These are phyloP conservation scores for Caenorhabditis sinica DNA, from an alignment of 2,888 invertebrate species.

Conservation along the genomic window DNA sequence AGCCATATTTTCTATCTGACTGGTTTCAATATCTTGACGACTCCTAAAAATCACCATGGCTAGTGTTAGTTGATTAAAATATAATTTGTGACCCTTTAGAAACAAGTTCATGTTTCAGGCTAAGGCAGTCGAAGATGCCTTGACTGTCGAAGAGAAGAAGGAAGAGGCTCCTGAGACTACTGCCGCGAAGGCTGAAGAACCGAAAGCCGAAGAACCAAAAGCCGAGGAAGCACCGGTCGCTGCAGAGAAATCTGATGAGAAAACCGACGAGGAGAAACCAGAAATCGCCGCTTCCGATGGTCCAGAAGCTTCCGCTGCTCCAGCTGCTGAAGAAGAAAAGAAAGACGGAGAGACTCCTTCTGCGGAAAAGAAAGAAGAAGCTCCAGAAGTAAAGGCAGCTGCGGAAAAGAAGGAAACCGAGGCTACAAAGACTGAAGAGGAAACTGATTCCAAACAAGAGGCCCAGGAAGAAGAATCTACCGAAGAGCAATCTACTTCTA, in stretches of 20 bases:
- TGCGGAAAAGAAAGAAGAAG: background rate
- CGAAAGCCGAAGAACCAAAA: background rate
- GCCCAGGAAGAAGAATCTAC: conserved; percentile 28
- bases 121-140: background rate
- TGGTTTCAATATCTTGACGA: too few species aligned
- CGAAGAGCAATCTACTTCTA: conserved; percentile 42
- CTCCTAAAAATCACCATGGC: too few species aligned
- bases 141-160: conserved; percentile 10
- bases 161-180: conserved; percentile 41
- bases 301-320: conserved; percentile 8
- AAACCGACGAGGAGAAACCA: conserved; percentile 32
- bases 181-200: background rate
- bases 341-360: background rate
- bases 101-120: too few species aligned
- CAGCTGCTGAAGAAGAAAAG: conserved; percentile 21
- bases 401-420: conserved; percentile 18
- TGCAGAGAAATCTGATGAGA: background rate
- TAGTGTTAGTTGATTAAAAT: too few species aligned
- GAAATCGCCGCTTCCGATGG: conserved; percentile 2
- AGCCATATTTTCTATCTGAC: too few species aligned
- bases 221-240: conserved; percentile 28
- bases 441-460: background rate
- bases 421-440: background rate
- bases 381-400: conserved; percentile 8
- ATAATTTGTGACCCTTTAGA: too few species aligned